Evolutionary conservation across 1,140 invertebrate genomes (phyloP).

Genomic region (Vanessa tameamea): DNA sequence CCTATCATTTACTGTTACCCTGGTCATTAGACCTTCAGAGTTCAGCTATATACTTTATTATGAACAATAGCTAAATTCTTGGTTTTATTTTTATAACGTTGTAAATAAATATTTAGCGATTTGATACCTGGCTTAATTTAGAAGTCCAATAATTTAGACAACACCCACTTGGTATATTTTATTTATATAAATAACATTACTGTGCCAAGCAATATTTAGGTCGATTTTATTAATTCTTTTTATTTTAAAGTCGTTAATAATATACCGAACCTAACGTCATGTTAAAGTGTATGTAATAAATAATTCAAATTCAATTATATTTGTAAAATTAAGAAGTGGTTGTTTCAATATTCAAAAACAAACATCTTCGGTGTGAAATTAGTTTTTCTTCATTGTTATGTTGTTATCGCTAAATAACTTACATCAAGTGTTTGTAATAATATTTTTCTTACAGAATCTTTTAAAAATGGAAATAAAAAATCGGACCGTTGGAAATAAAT

Average conservation of each 20-base stretch:
- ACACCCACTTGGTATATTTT: slow-evolving; percentile 42
- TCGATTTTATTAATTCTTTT: neutral
- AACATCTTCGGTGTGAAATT: too few relatives aligned
- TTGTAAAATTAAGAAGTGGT: too few relatives aligned
- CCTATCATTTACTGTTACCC: slow-evolving; percentile 57
- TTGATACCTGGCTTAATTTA: slow-evolving; percentile 27
- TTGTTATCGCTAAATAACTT: too few relatives aligned
- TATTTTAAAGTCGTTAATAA: too few relatives aligned
- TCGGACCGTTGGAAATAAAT: slow-evolving; percentile 47
- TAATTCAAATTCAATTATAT: too few relatives aligned
- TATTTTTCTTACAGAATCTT: slow-evolving; percentile 44
- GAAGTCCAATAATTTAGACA: slow-evolving; percentile 29
- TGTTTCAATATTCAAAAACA: too few relatives aligned
- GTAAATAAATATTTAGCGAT: slow-evolving; percentile 5
- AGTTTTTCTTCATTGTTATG: too few relatives aligned
- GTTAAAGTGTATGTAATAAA: too few relatives aligned
- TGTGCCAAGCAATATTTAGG: neutral
- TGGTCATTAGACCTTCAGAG: slow-evolving; percentile 19
- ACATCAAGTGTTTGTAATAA: neutral
- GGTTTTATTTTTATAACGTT: neutral
- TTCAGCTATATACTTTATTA: slow-evolving; percentile 8
- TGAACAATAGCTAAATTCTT: neutral
- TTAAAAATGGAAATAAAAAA: slow-evolving; percentile 53
- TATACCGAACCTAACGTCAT: too few relatives aligned
- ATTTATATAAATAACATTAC: slow-evolving; percentile 28